phyloP scores from a whole-genome alignment of 2,888 invertebrate genomes.

The Rhopalosiphum nymphaeae region DNA sequence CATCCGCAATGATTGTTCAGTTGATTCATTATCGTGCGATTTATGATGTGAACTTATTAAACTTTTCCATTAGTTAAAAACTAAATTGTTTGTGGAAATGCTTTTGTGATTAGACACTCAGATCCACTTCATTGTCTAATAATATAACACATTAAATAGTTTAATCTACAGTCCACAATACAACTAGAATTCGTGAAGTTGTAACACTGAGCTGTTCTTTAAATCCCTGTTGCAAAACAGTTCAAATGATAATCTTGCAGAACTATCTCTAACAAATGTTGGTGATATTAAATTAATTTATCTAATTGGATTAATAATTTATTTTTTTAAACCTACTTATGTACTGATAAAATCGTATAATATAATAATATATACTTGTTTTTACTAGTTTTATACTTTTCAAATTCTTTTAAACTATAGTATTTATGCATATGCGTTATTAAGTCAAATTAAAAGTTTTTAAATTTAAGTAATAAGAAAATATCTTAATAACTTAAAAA shows the following conservation, averaged over 20 bases:
- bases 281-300: background rate
- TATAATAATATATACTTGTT: background rate
- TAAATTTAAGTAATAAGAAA: background rate
- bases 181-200: background rate
- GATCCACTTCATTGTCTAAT: background rate
- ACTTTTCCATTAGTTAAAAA: conserved; percentile 24
- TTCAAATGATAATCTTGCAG: background rate
- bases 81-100: background rate
- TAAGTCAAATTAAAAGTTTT: background rate
- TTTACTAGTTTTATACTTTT: background rate
- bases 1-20: background rate
- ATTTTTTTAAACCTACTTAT: background rate
- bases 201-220: background rate
- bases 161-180: background rate
- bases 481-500: background rate
- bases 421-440: background rate
- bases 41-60: conserved; percentile 5
- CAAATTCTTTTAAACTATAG: background rate
- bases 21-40: background rate
- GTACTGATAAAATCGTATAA: background rate
- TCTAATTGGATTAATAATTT: background rate
- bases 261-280: background rate
- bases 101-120: background rate
- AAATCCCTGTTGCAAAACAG: background rate
- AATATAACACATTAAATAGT: background rate